Conservation (phyloP, 2,113 vertebrate genomes). For the Prunella fulvescens region DNA sequence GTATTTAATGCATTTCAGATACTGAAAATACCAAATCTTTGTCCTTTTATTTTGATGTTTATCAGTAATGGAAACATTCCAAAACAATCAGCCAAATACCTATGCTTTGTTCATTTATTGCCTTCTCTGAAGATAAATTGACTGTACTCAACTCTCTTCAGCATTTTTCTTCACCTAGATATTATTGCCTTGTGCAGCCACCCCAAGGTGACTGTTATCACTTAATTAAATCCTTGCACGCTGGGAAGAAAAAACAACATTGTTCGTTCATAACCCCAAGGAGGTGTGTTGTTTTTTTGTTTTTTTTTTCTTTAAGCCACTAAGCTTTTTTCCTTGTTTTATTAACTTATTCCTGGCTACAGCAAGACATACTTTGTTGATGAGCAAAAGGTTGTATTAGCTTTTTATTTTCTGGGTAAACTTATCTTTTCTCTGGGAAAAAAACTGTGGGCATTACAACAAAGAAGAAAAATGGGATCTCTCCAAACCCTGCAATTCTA, state of each 20-base stretch:
- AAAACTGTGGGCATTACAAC: constrained; percentile 62
- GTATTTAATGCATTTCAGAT: constrained; percentile 78
- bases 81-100: constrained; percentile 82
- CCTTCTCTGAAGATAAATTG: constrained; percentile 84
- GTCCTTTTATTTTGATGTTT: constrained; percentile 79
- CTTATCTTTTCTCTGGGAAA: constrained; percentile 73
- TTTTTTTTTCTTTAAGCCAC: constrained; percentile 76
- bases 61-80: constrained; percentile 83
- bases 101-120: constrained; percentile 84
- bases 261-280: constrained; percentile 88
- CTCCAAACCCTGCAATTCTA: constrained; percentile 65
- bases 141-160: constrained; percentile 85
- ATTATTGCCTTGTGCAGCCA: constrained; percentile 89
- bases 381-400: constrained; percentile 82
- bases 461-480: constrained; percentile 63
- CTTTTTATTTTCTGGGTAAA: constrained; percentile 82
- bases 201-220: constrained; percentile 94
- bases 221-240: constrained; percentile 91
- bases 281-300: constrained; percentile 76
- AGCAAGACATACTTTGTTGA: constrained; percentile 81
- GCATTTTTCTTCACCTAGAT: constrained; percentile 88
- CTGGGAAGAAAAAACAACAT: constrained; percentile 90
- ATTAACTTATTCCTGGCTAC: constrained; percentile 83
- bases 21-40: constrained; percentile 79
- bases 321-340: constrained; percentile 81